Conservation (phyloP, 2,888 invertebrate species). For the Sinotaia quadrata region DNA sequence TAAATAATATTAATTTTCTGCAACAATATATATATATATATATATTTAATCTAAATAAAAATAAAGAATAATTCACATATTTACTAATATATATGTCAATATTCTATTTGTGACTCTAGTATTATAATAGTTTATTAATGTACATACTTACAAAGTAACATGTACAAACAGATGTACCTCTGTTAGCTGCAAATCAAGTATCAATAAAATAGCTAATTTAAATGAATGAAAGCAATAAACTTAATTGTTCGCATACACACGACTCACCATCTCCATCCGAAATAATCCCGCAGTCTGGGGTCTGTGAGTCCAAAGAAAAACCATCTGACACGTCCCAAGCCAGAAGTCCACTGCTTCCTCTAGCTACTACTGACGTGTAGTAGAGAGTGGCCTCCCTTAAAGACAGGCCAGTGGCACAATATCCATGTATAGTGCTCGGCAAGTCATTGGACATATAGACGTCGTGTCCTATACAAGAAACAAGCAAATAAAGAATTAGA, state of each 20-base stretch:
- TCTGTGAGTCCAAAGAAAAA: constrained; percentile 20
- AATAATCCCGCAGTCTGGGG: constrained; percentile 22
- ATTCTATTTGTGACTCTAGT: no score
- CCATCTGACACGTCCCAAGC: constrained; percentile 28
- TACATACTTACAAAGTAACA: no score
- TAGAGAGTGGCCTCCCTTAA: constrained; percentile 27
- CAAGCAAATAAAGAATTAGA: no score
- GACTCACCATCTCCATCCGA: constrained; percentile 29
- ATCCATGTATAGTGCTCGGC: not conserved
- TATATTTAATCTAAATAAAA: no score
- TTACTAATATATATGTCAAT: no score
- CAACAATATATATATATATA: no score
- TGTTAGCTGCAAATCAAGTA: not conserved
- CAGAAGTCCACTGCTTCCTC: constrained; percentile 17
- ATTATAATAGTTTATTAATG: no score
- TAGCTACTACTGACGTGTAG: constrained; percentile 25
- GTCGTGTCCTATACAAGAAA: not conserved
- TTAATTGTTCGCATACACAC: not conserved
- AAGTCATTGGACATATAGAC: not conserved
- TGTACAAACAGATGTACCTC: not conserved
- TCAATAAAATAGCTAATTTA: not conserved
- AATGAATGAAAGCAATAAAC: not conserved
- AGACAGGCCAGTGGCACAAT: constrained; percentile 22
- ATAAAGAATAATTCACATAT: no score
- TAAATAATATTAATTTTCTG: no score